Base-by-base conservation (phyloP, 2,888 invertebrate genomes). In the Dryadula phaetusa region DNA sequence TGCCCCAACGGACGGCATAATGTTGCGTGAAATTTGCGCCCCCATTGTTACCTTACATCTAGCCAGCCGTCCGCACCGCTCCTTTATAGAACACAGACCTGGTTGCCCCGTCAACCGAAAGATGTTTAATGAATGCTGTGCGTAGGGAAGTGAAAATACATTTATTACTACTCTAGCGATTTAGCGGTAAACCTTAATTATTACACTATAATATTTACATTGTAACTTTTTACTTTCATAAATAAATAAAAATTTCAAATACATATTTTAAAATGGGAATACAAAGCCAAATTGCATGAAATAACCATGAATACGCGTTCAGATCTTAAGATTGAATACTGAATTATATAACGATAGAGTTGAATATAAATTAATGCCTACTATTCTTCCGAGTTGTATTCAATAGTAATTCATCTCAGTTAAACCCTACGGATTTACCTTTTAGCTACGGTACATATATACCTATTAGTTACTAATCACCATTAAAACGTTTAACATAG, bases 1-100 rank as follows among this genome's bases (percentile, higher is more conserved):
- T 74, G 75, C 79, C 77, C 67, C 73, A 70, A 53, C 68, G 64
- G 68, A 64, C 65, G 63, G 65, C 86, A 89, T 88, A 91, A 91
- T 90, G 90, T 88, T 86, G 88, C 91, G 90, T 91, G 85, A 90
- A 91, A 90, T 89, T 86, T 82, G 84, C 83, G 81, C 83, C 81
- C 82, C 85, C 77, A 85, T 88, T 88, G 87, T 87, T 87, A 84
- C 85, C 83, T 85, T 80, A 79, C 79, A 76, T 78, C 82, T 74
- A 81, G 76, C 81, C 82, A 79, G 74, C 80, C 82, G 77, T 75
- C 79, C 81, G 80, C 76, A 75, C 69, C 79, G 76, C 71, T 79
- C 80, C 78, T 83, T 82, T 83, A 79, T 81, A 79, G 77, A 78
- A 76, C 78, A 71, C 79, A 79, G 76, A 74, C 82, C 82, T 78